phyloP scores from a whole-genome alignment of 2,888 invertebrate species.

The Lasioglossum lativentre region DNA sequence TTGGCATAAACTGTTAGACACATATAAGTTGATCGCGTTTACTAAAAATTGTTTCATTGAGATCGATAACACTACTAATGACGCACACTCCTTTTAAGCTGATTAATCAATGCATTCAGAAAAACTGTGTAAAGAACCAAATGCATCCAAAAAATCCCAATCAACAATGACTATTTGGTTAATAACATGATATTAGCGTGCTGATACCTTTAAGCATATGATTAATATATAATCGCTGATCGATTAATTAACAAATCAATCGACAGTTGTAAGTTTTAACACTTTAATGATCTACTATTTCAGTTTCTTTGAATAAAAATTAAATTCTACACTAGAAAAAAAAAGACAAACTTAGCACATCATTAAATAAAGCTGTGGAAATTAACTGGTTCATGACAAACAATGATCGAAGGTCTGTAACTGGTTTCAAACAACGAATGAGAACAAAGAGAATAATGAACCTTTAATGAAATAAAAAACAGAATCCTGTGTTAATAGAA shows the following conservation, averaged over 20 bases:
- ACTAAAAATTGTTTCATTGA: neutral
- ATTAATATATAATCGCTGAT: slow-evolving; percentile 12
- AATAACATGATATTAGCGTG: slow-evolving; percentile 15
- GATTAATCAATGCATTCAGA: neutral
- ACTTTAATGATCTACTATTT: neutral
- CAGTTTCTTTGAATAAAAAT: neutral
- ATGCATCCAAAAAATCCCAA: slow-evolving; percentile 6
- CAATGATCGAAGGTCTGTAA: neutral
- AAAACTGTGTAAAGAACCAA: neutral
- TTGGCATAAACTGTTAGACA: neutral
- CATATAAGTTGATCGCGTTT: neutral
- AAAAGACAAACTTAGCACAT: neutral
- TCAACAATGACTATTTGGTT: slow-evolving; percentile 1
- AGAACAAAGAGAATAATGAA: neutral
- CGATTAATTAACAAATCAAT: slow-evolving; percentile 7
- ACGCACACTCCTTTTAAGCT: neutral
- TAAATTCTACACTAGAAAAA: neutral
- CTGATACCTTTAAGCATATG: slow-evolving; percentile 17
- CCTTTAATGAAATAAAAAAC: neutral
- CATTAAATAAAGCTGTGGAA: neutral
- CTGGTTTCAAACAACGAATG: neutral
- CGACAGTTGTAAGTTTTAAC: neutral
- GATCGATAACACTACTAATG: neutral
- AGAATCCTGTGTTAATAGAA: neutral
- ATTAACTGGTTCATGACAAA: neutral